Percentiles rank a stretch among this genome's conserved stretches.
These are phyloP conservation scores for Eustalomyia histrio DNA, from an alignment of 2,888 invertebrate genomes.

Conservation along the genomic window DNA sequence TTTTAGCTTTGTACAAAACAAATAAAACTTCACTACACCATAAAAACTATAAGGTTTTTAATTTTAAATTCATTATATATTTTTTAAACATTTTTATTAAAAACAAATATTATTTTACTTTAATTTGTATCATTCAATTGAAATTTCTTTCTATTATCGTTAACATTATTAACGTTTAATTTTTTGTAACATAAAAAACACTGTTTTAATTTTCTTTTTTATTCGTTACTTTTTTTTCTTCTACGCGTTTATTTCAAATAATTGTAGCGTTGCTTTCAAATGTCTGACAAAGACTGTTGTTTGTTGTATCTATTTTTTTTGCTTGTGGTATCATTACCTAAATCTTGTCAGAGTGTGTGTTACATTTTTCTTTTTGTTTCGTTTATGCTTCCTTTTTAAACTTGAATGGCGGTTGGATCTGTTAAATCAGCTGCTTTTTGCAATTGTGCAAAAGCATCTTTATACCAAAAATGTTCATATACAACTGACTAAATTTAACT, in stretches of 20 bases:
- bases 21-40: background rate
- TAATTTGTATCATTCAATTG: background rate
- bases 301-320: slow-evolving; percentile 45
- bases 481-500: slow-evolving; percentile 3
- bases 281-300: slow-evolving; percentile 54
- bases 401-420: slow-evolving; percentile 30
- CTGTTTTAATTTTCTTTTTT: slow-evolving; percentile 27
- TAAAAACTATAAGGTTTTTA: background rate
- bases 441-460: slow-evolving; percentile 32
- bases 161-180: no score
- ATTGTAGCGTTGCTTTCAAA: slow-evolving; percentile 28
- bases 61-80: background rate
- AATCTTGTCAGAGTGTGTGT: slow-evolving; percentile 15
- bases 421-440: slow-evolving; percentile 59
- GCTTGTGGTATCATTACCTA: slow-evolving; percentile 40
- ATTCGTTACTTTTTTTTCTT: background rate
- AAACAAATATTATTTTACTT: background rate
- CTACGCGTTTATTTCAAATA: slow-evolving; percentile 27
- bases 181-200: background rate
- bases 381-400: background rate
- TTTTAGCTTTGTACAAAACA: background rate
- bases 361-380: background rate
- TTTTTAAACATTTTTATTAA: background rate
- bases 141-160: background rate
- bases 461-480: background rate